A percentile compares a stretch with the other conserved stretches of the same genome.
Evolutionary conservation across 2,113 vertebrate genomes (phyloP).

Genomic region (Gnathonemus longibarbis): DNA sequence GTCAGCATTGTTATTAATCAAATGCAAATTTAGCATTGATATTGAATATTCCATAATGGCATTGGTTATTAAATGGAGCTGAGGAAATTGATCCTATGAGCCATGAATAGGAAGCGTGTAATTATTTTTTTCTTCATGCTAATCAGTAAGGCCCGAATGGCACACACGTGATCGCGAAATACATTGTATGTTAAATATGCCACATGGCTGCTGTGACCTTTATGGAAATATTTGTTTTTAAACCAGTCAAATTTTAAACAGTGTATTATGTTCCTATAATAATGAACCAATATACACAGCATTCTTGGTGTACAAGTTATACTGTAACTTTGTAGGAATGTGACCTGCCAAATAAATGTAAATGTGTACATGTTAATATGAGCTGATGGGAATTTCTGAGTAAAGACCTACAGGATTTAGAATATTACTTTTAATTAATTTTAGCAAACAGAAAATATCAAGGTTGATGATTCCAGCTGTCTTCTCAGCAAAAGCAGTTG

Average conservation of each 20-base stretch:
- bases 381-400: not conserved
- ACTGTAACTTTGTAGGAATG: not conserved
- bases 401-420: no score
- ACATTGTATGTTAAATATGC: not conserved
- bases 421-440: not conserved
- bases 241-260: not conserved
- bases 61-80: constrained; percentile 48
- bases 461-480: not conserved
- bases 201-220: not conserved
- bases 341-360: not conserved
- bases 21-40: constrained; percentile 44
- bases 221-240: not conserved
- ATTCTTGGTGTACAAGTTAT: not conserved
- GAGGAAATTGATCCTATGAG: constrained; percentile 39
- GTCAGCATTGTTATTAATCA: not conserved
- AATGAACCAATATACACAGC: not conserved
- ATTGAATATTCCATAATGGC: constrained; percentile 46
- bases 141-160: constrained; percentile 43
- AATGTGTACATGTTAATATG: not conserved
- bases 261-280: not conserved
- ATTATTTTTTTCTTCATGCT: constrained; percentile 48
- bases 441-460: not conserved
- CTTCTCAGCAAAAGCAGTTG: not conserved
- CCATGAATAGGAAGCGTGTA: constrained; percentile 30
- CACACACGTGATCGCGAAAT: not conserved